Evolutionary conservation across 2,797 vertebrate species (phyloP), one percentile per base, ranked within the genome.

Genomic region (Alouatta caraya): DNA sequence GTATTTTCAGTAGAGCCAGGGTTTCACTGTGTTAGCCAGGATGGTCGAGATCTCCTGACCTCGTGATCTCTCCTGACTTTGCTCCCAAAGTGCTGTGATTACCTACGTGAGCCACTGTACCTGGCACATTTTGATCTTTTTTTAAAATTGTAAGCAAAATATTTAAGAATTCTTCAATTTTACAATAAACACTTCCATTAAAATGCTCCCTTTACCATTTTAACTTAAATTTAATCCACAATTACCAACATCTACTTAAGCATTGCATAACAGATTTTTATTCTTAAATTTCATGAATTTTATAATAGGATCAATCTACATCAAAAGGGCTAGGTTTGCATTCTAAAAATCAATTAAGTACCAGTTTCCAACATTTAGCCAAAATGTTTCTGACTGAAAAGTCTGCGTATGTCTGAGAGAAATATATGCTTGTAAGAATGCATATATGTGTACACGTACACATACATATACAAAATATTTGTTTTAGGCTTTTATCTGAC

Each of bases 281-380:
- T 67, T 87, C 92, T 97, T 90, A 67, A 88, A 90, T 76, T 50
- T 42, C 37, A 83, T 80, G 19, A 72, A 84, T 86, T 91, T 93
- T 83, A 59, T 44, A 80, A 86, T 80, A 46, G 14, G 5, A 90
- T 78, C 55, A 91, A 59, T 76, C 28, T 73, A 21, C 85, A 22
- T 92, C 33, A 52, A 42, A 55, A 73, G 7, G 84, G 17, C 55
- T 92, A 75, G 42, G 5, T 78, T 92, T 61, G 28, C 44, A 81
- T 81, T 92, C 48, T 73, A 93, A 73, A 91, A 81, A 39, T 48
- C 67, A 67, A 73, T 79, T 46, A 91, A 52, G 22, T 52, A 52
- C 50, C n/a, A 59, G 26, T 88, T 91, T 80, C 15, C 17, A 93
- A 42, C 24, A 64, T 52, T 81, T 93, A 70, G 24, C 26, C 26